Evolutionary conservation across 1,140 invertebrate genomes (phyloP).

Genomic region (Lysiphlebus fabarum): DNA sequence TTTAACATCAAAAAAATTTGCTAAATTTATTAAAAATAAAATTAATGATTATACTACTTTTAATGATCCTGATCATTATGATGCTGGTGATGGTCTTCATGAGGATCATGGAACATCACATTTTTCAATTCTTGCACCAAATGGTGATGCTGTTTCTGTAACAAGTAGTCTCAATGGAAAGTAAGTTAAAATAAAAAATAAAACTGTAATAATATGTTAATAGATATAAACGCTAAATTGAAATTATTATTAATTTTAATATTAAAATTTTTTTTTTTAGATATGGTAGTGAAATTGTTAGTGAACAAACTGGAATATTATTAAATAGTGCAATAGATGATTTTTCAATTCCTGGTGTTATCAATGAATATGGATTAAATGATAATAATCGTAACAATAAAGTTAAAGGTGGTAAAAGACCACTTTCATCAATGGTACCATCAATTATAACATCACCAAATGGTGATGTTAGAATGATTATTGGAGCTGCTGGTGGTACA

Average conservation of each 20-base stretch:
- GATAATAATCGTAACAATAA: conserved; percentile 70
- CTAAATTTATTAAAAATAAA: conserved; percentile 47
- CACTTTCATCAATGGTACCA: conserved; percentile 90
- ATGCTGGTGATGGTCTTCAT: conserved; percentile 53
- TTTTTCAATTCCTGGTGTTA: conserved; percentile 76
- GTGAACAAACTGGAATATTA: conserved; percentile 82
- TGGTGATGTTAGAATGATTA: conserved; percentile 72
- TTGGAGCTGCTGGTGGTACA: conserved; percentile 91
- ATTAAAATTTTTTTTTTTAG: conserved; percentile 53
- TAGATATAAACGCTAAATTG: too few species aligned
- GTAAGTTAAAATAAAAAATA: conserved; percentile 61
- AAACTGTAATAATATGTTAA: neutral
- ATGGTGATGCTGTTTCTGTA: conserved; percentile 90
- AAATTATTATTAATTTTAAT: too few species aligned
- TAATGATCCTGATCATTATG: conserved; percentile 68
- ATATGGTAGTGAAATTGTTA: conserved; percentile 74
- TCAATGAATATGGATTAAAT: conserved; percentile 76
- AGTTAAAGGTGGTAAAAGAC: conserved; percentile 77
- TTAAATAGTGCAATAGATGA: conserved; percentile 96
- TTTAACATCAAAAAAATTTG: conserved; percentile 57
- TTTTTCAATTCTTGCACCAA: conserved; percentile 76
- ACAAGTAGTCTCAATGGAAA: conserved; percentile 90
- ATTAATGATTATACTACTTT: conserved; percentile 71
- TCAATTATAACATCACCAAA: conserved; percentile 72
- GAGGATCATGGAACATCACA: conserved; percentile 88